Conservation (phyloP, 2,888 invertebrate species). For the Gymnoscelis rufifasciata region DNA sequence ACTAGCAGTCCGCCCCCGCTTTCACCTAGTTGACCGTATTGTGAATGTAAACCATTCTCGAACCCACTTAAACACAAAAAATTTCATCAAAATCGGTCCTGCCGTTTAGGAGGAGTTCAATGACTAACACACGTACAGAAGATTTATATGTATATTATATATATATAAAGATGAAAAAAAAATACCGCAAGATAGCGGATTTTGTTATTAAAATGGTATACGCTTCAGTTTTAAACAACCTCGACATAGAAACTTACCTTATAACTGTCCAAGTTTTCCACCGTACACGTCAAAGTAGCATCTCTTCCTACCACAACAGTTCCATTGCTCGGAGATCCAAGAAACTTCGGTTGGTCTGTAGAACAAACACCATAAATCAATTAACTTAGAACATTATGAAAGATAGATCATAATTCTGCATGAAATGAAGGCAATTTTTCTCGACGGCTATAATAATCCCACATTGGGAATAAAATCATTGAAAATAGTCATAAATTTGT, state of each 20-base stretch:
- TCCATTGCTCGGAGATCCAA: conserved; percentile 47
- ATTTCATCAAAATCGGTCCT: no score
- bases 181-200: no score
- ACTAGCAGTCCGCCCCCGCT: no score
- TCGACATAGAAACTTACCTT: conserved; percentile 41
- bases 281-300: conserved; percentile 55
- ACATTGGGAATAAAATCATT: neutral
- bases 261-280: conserved; percentile 53
- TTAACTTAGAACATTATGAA: neutral
- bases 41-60: no score
- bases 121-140: no score
- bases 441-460: neutral
- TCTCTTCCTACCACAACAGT: conserved; percentile 60
- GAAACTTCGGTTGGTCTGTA: conserved; percentile 53
- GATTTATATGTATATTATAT: no score
- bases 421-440: neutral
- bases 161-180: no score
- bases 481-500: conserved; percentile 6
- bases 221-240: neutral
- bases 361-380: conserved; percentile 16
- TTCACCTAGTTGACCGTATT: no score
- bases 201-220: neutral
- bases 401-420: neutral
- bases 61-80: no score
- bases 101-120: no score